phyloP scores from a whole-genome alignment of 2,797 vertebrate genomes.

The Champsocephalus gunnari region DNA sequence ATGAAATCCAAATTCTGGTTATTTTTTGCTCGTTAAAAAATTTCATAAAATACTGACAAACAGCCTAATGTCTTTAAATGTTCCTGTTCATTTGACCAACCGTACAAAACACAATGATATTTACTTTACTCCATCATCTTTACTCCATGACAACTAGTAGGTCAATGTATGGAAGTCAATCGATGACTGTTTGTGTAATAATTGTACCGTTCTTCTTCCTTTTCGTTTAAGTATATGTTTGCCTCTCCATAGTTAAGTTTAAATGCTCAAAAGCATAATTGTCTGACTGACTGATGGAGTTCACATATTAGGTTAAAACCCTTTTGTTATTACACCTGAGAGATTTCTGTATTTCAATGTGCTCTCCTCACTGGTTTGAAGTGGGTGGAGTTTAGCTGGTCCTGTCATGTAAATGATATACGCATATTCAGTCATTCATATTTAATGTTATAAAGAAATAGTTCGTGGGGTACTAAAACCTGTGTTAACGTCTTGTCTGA shows the following conservation, averaged over 20 bases:
- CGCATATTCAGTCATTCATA: neutral
- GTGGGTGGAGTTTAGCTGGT: neutral
- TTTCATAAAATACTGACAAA: conserved; percentile 1
- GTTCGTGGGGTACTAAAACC: neutral
- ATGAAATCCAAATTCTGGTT: too few species aligned
- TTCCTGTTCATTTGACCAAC: neutral
- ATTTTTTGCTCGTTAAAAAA: neutral
- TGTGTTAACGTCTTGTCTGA: neutral
- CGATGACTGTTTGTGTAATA: too few species aligned
- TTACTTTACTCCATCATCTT: too few species aligned
- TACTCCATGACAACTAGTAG: too few species aligned
- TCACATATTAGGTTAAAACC: too few species aligned
- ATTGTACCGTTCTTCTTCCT: too few species aligned
- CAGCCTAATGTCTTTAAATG: neutral
- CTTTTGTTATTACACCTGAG: neutral
- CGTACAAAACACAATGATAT: neutral
- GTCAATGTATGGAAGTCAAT: too few species aligned
- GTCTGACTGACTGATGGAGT: neutral
- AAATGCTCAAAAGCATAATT: too few species aligned
- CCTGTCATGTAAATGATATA: neutral
- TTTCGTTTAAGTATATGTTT: too few species aligned
- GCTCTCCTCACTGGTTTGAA: neutral
- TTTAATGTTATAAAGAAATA: neutral
- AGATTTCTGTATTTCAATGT: neutral
- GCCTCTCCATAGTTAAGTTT: too few species aligned